Base-by-base conservation (phyloP, 1,140 invertebrate genomes). In the Ruditapes philippinarum region DNA sequence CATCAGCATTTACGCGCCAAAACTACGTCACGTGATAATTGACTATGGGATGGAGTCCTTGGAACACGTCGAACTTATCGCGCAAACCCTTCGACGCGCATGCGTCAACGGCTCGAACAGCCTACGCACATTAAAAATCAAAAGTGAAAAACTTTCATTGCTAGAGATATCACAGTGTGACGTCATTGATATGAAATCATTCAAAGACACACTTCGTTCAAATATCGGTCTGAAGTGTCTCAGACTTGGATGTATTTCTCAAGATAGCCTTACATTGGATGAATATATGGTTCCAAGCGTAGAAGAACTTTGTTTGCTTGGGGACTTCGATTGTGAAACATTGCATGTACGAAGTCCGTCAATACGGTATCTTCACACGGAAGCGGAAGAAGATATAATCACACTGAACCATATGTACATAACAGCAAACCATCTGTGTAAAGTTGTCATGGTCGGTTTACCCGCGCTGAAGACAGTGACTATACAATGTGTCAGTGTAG, bases 341-440 rank as follows among this genome's bases (percentile, higher is more conserved):
- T 40, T 95, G 17, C 93, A 94, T 73, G 86, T 95, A 7, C 86
- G 94, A 14, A 93, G 93, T 87, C 94, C 94, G 17, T 92, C 91
- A 12, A 88, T 95, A 33, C 74, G 94, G 19, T 78, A 94, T 28
- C 90, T 95, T 62, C 93, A 95, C 79, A 93, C 93, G 0, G 92
- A 95, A 73, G 89, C 93, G 0, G 94, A 94, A 74, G 93, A 91
- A 70, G 94, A 94, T 88, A 90, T 95, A 38, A 91, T 93, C 31
- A 93, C 93, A 2, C 70, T 95, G 25, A 94, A 93, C 83, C 94
- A 95, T 81, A 91, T 95, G 89, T 95, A 95, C 89, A 91, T 95
- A 33, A 93, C 91, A 12, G 94, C 94, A 57, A 94, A 95, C 76
- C 94, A 95, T 91, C 68, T 95, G 25, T 94, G 93, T 85, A 94